Conservation (phyloP, 2,113 vertebrate species). For the Paramisgurnus dabryanus region DNA sequence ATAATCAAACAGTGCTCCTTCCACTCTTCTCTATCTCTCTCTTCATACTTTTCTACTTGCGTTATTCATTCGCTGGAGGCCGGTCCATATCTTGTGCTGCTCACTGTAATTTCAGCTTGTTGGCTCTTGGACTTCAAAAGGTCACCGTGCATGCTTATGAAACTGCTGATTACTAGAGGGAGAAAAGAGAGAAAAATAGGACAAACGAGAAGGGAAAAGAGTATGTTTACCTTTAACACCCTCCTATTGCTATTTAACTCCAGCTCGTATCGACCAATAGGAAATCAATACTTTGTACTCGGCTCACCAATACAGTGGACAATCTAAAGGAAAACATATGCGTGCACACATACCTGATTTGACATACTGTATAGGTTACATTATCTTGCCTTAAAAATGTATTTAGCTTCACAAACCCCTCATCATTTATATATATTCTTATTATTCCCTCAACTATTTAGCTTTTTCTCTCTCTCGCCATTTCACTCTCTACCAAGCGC, state of each 20-base stretch:
- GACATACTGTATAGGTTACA: constrained; percentile 23
- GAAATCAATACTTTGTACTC: constrained; percentile 70
- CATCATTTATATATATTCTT: background rate
- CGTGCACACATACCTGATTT: constrained; percentile 55
- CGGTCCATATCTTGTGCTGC: constrained; percentile 26
- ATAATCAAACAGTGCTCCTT: constrained; percentile 48
- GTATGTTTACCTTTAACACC: constrained; percentile 53
- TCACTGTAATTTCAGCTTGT: constrained; percentile 25
- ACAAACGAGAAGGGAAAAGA: background rate
- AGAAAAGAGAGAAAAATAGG: constrained; percentile 8
- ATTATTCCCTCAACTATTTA: background rate
- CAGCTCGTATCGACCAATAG: constrained; percentile 64
- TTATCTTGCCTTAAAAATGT: background rate
- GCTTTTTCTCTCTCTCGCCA: background rate
- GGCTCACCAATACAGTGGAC: constrained; percentile 59
- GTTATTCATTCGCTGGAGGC: constrained; percentile 44
- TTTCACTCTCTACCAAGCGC: background rate
- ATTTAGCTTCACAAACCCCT: background rate
- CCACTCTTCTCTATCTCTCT: constrained; percentile 8
- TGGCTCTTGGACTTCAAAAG: constrained; percentile 33
- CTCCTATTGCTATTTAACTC: constrained; percentile 60
- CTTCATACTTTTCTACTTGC: constrained; percentile 8
- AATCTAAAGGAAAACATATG: constrained; percentile 50
- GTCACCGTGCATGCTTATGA: constrained; percentile 30
- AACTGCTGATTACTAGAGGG: background rate